Evolutionary conservation across 2,113 vertebrate genomes (phyloP).

Genomic region (Cynopterus brachyotis): DNA sequence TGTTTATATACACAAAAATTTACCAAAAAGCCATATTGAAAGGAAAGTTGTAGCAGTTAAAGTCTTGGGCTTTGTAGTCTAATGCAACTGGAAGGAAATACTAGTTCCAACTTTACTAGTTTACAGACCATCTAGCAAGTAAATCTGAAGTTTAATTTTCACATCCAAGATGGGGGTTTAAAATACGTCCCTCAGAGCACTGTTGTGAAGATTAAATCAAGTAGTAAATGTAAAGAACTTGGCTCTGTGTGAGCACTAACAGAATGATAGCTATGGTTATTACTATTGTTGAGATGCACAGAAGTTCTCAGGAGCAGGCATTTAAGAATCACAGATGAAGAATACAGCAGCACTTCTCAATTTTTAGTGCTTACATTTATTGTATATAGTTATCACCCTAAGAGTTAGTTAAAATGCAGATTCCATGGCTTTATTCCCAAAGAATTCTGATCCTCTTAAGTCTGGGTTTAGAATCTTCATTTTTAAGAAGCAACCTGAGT

Average conservation of each 20-base stretch:
- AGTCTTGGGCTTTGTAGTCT: not conserved
- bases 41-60: not conserved
- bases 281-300: not conserved
- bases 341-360: not conserved
- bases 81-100: not conserved
- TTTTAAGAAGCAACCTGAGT: not conserved
- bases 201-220: not conserved
- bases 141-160: not conserved
- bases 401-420: not conserved
- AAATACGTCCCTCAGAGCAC: not conserved
- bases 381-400: not conserved
- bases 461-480: not conserved
- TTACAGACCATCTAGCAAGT: not conserved
- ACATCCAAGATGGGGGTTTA: not conserved
- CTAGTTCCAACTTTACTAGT: not conserved
- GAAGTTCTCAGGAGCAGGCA: not conserved
- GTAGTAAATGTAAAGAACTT: not conserved
- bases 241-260: not conserved
- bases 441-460: not conserved
- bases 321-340: not conserved
- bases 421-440: not conserved
- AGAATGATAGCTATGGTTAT: not conserved
- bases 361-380: not conserved
- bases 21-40: not conserved
- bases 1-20: not conserved